Evolutionary conservation across 2,888 invertebrate genomes (phyloP).

Genomic region (Ophion costatus): DNA sequence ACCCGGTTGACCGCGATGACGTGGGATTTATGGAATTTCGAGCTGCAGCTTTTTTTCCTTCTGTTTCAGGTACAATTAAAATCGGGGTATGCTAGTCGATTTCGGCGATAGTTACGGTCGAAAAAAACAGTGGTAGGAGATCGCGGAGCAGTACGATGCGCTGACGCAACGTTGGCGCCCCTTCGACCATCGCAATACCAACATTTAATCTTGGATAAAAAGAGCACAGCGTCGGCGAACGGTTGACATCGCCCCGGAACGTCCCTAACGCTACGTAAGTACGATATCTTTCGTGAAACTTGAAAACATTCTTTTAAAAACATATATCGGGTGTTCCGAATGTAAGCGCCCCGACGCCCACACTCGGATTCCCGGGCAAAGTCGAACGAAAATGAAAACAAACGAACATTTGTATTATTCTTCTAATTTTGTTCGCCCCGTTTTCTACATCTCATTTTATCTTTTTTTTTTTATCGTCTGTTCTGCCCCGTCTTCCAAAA

Average conservation of each 20-base stretch:
- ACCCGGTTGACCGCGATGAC: too few species aligned
- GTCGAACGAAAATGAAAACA: not conserved
- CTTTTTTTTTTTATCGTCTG: too few species aligned
- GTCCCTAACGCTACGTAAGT: constrained; percentile 54
- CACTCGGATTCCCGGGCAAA: not conserved
- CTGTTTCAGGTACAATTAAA: constrained; percentile 47
- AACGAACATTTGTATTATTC: not conserved
- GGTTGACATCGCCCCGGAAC: constrained; percentile 46
- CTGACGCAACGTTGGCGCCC: constrained; percentile 55
- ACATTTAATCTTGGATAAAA: constrained; percentile 54
- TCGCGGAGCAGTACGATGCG: constrained; percentile 54
- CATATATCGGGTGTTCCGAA: constrained; percentile 11
- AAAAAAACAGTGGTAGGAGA: constrained; percentile 41
- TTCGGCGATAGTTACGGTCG: constrained; percentile 37
- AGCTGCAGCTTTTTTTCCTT: constrained; percentile 8
- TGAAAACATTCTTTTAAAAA: not conserved
- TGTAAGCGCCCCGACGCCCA: not conserved
- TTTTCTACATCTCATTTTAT: too few species aligned
- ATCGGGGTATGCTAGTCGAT: constrained; percentile 37
- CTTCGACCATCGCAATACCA: constrained; percentile 48
- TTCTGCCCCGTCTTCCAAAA: too few species aligned
- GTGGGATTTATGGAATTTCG: not conserved
- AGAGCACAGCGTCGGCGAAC: constrained; percentile 39
- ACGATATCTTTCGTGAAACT: constrained; percentile 17
- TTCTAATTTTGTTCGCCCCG: too few species aligned